Conservation (phyloP, 2,797 vertebrate species). For the Pseudochaenichthys georgianus region DNA sequence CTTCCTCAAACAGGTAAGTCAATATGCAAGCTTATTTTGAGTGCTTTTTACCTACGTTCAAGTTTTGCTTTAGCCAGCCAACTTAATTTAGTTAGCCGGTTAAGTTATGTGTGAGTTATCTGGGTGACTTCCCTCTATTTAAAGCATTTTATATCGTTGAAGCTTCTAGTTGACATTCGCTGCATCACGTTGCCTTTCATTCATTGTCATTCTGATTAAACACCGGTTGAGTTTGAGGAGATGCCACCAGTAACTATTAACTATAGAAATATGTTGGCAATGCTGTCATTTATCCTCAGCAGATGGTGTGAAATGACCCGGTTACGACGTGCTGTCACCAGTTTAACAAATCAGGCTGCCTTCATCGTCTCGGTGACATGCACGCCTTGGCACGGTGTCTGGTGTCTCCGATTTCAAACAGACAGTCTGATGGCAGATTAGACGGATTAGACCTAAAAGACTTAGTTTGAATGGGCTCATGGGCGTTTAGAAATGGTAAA, state of each 20-base stretch:
- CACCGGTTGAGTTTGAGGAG: neutral
- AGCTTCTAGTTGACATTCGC: neutral
- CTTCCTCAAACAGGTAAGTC: slow-evolving; percentile 79
- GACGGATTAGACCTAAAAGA: neutral
- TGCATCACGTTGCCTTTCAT: neutral
- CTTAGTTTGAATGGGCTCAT: neutral
- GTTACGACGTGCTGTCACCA: neutral
- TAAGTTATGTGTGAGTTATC: neutral
- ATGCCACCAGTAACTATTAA: too few species aligned
- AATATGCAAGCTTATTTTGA: neutral
- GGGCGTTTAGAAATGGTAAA: neutral
- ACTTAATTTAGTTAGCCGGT: neutral
- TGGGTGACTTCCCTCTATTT: neutral
- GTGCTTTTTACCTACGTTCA: accelerated
- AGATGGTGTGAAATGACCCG: neutral
- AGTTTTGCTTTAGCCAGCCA: neutral
- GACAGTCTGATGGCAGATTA: neutral
- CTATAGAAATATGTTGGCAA: neutral
- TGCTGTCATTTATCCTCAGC: neutral
- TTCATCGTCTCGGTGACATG: slow-evolving; percentile 56
- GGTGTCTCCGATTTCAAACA: slow-evolving; percentile 33
- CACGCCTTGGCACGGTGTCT: slow-evolving; percentile 19
- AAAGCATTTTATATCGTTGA: neutral
- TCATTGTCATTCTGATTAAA: neutral
- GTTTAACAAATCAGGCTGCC: slow-evolving; percentile 24